Conservation (phyloP, 2,113 vertebrate genomes). For the Gymnarchus niloticus region DNA sequence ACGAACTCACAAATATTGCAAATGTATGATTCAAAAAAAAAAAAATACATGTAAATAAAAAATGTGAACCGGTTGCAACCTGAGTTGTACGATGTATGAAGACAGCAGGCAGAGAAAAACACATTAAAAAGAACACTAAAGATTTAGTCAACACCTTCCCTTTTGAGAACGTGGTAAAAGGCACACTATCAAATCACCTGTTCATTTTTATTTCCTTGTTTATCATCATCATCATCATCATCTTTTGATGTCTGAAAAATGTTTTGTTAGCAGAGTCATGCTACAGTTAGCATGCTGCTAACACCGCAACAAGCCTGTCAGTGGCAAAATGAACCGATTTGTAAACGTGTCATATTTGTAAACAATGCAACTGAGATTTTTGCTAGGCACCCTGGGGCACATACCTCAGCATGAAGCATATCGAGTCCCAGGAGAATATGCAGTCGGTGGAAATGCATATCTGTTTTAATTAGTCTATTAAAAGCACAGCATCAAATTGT, state of each 20-base stretch:
- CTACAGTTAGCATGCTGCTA: not conserved
- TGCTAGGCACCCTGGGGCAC: not conserved
- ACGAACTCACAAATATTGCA: not conserved
- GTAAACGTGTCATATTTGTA: not conserved
- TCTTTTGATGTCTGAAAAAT: no score
- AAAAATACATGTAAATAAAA: not conserved
- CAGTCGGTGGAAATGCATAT: not conserved
- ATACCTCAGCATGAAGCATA: not conserved
- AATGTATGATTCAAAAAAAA: not conserved
- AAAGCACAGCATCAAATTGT: conserved; percentile 27
- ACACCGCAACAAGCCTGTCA: not conserved
- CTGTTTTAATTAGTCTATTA: conserved; percentile 37
- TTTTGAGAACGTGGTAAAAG: no score
- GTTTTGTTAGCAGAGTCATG: not conserved
- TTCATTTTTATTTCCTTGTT: not conserved
- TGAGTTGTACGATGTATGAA: not conserved
- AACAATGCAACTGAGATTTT: not conserved
- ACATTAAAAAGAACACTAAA: not conserved
- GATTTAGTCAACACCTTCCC: not conserved
- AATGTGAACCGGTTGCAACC: not conserved
- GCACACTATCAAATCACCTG: no score
- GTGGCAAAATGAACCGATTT: not conserved
- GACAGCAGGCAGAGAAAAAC: not conserved
- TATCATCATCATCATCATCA: no score
- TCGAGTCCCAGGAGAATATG: not conserved